A percentile compares a stretch with the other conserved stretches of the same genome.
phyloP scores from a whole-genome alignment of 2,888 invertebrate genomes.

The Lydus trimaculatus region DNA sequence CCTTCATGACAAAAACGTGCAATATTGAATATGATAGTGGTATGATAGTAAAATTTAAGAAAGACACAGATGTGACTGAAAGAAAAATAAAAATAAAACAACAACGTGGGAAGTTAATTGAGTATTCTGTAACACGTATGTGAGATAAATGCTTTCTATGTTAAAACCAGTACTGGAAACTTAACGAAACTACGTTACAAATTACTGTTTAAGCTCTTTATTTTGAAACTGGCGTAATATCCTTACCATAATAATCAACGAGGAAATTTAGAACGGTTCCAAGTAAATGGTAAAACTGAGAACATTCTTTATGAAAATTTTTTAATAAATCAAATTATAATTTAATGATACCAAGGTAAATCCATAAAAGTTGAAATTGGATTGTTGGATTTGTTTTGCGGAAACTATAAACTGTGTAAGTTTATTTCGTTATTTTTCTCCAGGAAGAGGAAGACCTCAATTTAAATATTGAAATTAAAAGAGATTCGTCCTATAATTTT shows the following conservation, averaged over 20 bases:
- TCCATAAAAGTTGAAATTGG: not conserved
- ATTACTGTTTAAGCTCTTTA: slow-evolving; percentile 8
- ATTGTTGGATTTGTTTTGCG: not conserved
- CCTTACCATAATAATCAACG: not conserved
- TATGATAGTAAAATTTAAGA: not conserved
- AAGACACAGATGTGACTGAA: not conserved
- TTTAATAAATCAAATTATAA: not conserved
- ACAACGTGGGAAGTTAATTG: not conserved
- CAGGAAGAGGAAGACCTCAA: not conserved
- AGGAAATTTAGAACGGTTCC: not conserved
- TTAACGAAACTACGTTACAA: slow-evolving; percentile 1
- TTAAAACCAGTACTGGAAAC: slow-evolving; percentile 4
- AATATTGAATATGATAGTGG: not conserved
- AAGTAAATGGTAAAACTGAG: not conserved
- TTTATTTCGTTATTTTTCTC: not conserved
- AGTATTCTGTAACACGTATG: slow-evolving; percentile 8
- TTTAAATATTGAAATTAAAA: slow-evolving; percentile 3
- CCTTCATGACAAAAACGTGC: not conserved
- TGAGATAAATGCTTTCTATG: not conserved
- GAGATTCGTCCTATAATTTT: not conserved
- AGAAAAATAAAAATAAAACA: not conserved
- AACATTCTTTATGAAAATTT: not conserved
- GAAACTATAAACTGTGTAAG: not conserved
- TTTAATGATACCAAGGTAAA: not conserved
- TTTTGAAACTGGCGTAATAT: slow-evolving; percentile 1